These are phyloP conservation scores for Leptinotarsa rubiginosa DNA, from an alignment of 2,888 invertebrate species.

Conservation along the genomic window DNA sequence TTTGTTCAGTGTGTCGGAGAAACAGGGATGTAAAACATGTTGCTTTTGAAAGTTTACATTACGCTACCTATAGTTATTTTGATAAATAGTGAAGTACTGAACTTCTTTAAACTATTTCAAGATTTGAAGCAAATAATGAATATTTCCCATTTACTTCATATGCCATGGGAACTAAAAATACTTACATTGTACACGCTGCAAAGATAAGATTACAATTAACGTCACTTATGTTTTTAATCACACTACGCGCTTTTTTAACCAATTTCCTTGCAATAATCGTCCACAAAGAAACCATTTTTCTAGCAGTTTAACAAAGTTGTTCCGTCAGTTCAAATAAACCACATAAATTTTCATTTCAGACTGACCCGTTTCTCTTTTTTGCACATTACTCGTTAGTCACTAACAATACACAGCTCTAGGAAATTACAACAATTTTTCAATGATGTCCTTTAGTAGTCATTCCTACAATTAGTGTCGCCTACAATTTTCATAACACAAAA, in stretches of 20 bases:
- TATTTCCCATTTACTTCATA: no score
- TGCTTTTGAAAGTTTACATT: no score
- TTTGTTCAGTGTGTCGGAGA: no score
- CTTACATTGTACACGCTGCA: conserved; percentile 7
- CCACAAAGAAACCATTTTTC: conserved; percentile 2
- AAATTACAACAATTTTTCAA: not conserved
- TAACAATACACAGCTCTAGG: not conserved
- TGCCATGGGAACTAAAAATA: not conserved
- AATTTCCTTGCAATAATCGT: not conserved
- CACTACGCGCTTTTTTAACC: not conserved
- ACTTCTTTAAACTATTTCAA: no score
- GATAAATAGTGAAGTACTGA: no score
- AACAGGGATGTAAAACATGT: no score
- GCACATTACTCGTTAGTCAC: not conserved
- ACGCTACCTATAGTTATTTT: no score
- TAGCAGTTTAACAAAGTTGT: not conserved
- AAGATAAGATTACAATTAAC: conserved; percentile 1
- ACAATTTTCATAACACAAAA: conserved; percentile 18
- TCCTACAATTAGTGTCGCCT: conserved; percentile 8
- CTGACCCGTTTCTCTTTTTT: not conserved
- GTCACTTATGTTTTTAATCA: not conserved
- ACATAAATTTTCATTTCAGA: not conserved
- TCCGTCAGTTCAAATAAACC: not conserved
- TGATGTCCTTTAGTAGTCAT: not conserved
- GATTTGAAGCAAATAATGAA: no score